Evolutionary conservation across 2,113 vertebrate genomes (phyloP), one percentile per base, ranked within the genome.

Genomic region (Naja naja): DNA sequence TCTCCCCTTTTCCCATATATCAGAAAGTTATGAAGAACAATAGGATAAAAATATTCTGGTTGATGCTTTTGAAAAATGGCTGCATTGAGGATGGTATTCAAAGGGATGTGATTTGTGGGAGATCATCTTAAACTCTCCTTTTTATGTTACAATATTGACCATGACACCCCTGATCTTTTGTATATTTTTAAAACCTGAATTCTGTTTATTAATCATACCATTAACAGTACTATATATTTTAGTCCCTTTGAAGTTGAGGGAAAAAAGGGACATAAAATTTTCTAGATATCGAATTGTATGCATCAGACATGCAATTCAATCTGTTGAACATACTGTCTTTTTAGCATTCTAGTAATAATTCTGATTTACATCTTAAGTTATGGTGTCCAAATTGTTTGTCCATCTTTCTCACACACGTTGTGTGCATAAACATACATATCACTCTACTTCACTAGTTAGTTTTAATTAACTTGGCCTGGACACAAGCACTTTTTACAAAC

Each of bases 401-500:
- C 34, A 16, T 74, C 69, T 74, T 27, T 47, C 30, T 47, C 27
- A 52, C 10, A 64, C 45, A 88, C 12, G 1, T 11, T 60, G 20
- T 86, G 89, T 23, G 2, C 47, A 87, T 87, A 30, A 27, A 87
- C 30, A 91, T 88, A 14, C 95, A 95, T 94, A 93, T 93, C 95
- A 95, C 55, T 95, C 87, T 95, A 93, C 95, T 89, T 89, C 58
- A 27, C 18, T 93, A 93, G 8, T 85, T 34, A 95, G 90, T 93
- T 97, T 94, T 95, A 94, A 93, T 96, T 95, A 95, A 94, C 88
- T 94, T 94, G 93, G 90, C 95, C 87, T 95, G 91, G n/a, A 64
- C 52, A 89, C 95, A 95, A 96, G 91, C 94, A 87, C 86, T 95
- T 52, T 92, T 94, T 91, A 91, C 93, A 89, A 96, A 93, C 90